Evolutionary conservation across 2,797 vertebrate genomes (phyloP), one percentile per base, ranked within the genome.

Genomic region (Eidolon dupreanum): DNA sequence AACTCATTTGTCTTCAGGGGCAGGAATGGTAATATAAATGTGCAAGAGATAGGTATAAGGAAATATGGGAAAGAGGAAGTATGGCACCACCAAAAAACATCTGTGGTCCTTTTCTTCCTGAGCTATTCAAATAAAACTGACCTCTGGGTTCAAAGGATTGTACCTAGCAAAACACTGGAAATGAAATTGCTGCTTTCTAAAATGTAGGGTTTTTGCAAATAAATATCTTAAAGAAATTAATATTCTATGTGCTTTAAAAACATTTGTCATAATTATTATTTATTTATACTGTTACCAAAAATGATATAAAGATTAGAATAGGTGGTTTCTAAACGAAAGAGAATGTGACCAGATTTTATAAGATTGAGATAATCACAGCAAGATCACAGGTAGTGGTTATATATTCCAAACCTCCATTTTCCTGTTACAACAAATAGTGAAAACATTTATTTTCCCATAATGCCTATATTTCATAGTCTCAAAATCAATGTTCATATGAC

Each of bases 281-380:
- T 93, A 17, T 49, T 68, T 68, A 53, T 65, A n/a, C 16, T 82
- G 4, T 68, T 86, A 63, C 22, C 33, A 88, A 93, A 90, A 90
- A n/a, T 10, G 8, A 49, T 28, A 20, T 5, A 87, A 75, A 24
- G 19, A 79, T 61, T n/a, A 8, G 59, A 93, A 49, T 57, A 83
- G 9, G 4, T 63, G 22, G 1, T 82, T 82, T 87, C 17, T 77
- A 78, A 84, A 38, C 55, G 71, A 31, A n/a, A 81, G 70, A 28
- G 8, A 49, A 51, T 77, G n/a, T 51, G 41, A 88, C 7, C 31
- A 68, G 46, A 75, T 92, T 88, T 96, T 57, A 79, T 33, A 78
- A 95, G 65, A 68, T 82, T 84, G 31, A 43, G 26, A 75, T 95
- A 90, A 90, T 63, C 81, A 85, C 33, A 89, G 19, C 1, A 66